phyloP scores from a whole-genome alignment of 2,888 invertebrate genomes.

The Ophioninae sp. region DNA sequence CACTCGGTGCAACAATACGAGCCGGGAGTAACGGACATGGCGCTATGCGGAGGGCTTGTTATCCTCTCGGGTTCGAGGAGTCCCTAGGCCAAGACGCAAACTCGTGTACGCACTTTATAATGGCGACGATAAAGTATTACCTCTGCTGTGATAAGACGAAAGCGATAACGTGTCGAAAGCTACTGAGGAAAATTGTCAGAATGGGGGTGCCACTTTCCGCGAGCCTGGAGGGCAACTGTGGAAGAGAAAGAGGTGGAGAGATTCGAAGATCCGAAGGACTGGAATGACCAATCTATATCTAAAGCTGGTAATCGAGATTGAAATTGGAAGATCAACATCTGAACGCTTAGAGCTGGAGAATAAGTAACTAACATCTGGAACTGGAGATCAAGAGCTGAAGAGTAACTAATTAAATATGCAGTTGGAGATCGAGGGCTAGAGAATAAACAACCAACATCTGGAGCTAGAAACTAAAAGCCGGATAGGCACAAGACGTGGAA shows the following conservation, averaged over 20 bases:
- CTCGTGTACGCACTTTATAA: slow-evolving; percentile 61
- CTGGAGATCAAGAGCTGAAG: neutral
- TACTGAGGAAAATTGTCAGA: slow-evolving; percentile 29
- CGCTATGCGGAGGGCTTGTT: slow-evolving; percentile 37
- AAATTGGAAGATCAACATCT: no score
- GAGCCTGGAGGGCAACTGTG: neutral
- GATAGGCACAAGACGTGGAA: no score
- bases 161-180: slow-evolving; percentile 48
- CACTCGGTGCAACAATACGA: slow-evolving; percentile 47
- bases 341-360: no score
- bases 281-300: no score
- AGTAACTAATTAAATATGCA: neutral
- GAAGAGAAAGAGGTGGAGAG: neutral
- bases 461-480: no score
- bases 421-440: neutral
- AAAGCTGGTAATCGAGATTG: no score
- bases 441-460: no score
- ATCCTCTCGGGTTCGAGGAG: slow-evolving; percentile 21
- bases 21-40: slow-evolving; percentile 36
- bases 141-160: slow-evolving; percentile 44
- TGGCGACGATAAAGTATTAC: slow-evolving; percentile 50
- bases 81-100: slow-evolving; percentile 9
- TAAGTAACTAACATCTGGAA: no score
- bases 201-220: neutral
- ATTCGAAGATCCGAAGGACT: neutral